Conservation (phyloP, 1,140 invertebrate species). For the Tribolium castaneum region DNA sequence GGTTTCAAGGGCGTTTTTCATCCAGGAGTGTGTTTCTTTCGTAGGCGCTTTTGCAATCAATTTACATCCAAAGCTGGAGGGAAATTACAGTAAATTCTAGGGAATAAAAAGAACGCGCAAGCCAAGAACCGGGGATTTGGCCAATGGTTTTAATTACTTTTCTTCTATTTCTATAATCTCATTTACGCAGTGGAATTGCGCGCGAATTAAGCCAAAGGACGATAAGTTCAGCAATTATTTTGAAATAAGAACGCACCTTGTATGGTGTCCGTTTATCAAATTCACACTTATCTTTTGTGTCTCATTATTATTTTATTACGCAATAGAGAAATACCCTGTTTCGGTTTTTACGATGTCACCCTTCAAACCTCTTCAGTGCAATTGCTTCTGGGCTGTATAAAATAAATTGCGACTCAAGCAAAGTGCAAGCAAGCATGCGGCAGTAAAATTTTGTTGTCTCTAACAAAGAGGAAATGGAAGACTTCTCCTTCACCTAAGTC, state of each 20-base stretch:
- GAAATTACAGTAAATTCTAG: background rate
- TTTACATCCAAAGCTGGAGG: background rate
- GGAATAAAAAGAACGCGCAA: background rate
- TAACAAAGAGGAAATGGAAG: background rate
- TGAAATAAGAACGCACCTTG: too few relatives aligned
- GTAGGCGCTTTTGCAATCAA: background rate
- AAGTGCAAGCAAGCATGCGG: constrained; percentile 6
- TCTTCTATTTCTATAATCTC: too few relatives aligned
- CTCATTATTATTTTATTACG: background rate
- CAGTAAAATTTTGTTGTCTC: constrained; percentile 18
- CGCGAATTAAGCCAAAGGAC: background rate
- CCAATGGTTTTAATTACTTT: too few relatives aligned
- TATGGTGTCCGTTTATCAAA: too few relatives aligned
- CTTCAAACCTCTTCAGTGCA: too few relatives aligned
- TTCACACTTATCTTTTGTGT: background rate
- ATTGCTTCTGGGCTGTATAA: background rate
- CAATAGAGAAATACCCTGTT: too few relatives aligned
- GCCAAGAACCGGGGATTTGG: too few relatives aligned
- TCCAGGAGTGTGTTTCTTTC: constrained; percentile 2
- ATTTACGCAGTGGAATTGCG: too few relatives aligned
- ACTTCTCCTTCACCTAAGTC: background rate
- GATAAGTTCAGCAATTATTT: too few relatives aligned
- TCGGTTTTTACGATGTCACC: too few relatives aligned
- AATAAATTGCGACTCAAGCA: background rate
- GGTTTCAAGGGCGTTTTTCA: constrained; percentile 4